Percentiles rank a stretch among this genome's conserved stretches.
phyloP scores from a whole-genome alignment of 1,140 invertebrate species.

The Stegodyphus mimosarum region DNA sequence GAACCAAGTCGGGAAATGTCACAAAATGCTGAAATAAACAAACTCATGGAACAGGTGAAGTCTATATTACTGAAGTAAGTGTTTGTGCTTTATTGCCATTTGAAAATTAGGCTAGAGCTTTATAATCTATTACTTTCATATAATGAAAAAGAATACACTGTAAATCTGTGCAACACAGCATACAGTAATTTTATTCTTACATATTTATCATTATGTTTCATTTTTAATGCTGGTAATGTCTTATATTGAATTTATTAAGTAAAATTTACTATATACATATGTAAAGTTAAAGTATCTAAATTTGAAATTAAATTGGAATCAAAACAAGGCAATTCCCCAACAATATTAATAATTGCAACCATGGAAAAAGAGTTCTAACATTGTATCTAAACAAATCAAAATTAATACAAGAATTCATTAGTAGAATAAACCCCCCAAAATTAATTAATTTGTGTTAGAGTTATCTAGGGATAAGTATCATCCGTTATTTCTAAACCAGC shows the following conservation, averaged over 20 bases:
- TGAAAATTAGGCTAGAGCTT: not conserved
- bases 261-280: not conserved
- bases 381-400: not conserved
- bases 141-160: not conserved
- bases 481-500: not conserved
- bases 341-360: no score
- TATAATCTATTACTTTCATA: not conserved
- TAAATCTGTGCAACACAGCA: not conserved
- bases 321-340: no score
- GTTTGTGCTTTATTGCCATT: not conserved
- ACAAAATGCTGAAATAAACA: not conserved
- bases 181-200: not conserved
- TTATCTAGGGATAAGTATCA: not conserved
- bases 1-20: constrained; percentile 5
- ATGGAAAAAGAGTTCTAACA: not conserved
- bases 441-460: not conserved
- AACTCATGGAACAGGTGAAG: not conserved
- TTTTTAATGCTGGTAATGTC: not conserved
- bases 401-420: not conserved
- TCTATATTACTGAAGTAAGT: constrained; percentile 25
- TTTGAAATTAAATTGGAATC: no score
- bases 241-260: not conserved
- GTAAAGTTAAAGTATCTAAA: no score
- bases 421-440: not conserved
- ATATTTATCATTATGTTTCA: not conserved